Evolutionary conservation across 2,888 invertebrate species (phyloP), one percentile per base, ranked within the genome.

Genomic region (Hirtodrosophila trivittata): DNA sequence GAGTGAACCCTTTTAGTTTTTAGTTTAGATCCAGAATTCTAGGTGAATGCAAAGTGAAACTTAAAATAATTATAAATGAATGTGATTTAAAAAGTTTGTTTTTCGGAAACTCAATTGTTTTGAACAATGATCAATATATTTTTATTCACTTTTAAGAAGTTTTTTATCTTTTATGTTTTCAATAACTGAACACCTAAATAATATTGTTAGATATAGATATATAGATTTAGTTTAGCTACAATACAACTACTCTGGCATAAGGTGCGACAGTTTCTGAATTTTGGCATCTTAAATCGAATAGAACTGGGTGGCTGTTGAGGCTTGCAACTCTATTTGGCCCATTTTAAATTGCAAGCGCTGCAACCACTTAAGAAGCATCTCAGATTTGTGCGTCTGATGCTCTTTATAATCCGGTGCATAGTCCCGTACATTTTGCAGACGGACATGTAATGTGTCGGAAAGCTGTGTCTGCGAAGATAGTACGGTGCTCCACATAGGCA

Each of bases 401-500:
- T 90, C 89, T 47, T 89, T 89, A 30, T 91, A 91, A 8, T 91
- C 89, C n/a, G 91, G 91, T 18, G 94, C 93, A 90, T 95, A 95
- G 90, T 97, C 97, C 68, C 97, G 94, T 77, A 97, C 97, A 71
- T 94, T 95, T 88, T 97, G 97, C 54, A 99, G 92, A 8, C 98
- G 94, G 72, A 96, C 94, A 84, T 96, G 94, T 64, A 98, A 92
- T 90, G 98, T 97, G 0, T 96, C 95, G 1, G 98, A 97, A 83
- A 98, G 93, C 96, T 98, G 93, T 80, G 96, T 94, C 81, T 97
- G 96, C n/a, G 98, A 97, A 88, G 96, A 96, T 32, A 99, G 92
- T 35, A 99, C 97, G 0, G 98, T 97, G 56, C 96, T 97, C 99
- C 99, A 99, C 82, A 99, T 93, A 0, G 99, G 98, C 80, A 98